These are phyloP conservation scores for Cryptoprocta ferox DNA, from an alignment of 2,797 vertebrate species.

Conservation along the genomic window DNA sequence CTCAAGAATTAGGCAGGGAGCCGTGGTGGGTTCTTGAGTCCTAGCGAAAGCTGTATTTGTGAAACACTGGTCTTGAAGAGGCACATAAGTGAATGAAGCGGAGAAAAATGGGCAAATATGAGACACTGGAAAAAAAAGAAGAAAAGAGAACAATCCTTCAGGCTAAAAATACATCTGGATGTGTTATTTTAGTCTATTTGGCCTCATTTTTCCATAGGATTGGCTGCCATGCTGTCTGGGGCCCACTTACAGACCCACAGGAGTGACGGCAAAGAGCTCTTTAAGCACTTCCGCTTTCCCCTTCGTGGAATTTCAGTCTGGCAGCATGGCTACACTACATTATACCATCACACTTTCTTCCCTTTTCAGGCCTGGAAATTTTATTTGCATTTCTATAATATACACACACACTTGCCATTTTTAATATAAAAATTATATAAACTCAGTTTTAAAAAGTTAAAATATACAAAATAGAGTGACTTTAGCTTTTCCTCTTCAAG, in stretches of 20 bases:
- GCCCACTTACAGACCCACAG: not conserved
- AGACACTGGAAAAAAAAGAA: not conserved
- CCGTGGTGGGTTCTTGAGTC: not conserved
- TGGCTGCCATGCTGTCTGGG: not conserved
- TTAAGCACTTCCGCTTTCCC: not conserved
- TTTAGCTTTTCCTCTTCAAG: not conserved
- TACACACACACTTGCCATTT: not conserved
- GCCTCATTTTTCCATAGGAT: not conserved
- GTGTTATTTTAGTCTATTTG: not conserved
- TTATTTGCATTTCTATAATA: slow-evolving; percentile 11
- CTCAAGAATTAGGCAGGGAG: not conserved
- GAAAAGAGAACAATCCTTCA: not conserved
- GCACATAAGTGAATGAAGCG: not conserved
- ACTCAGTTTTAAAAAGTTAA: slow-evolving; percentile 31
- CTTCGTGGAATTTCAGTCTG: not conserved
- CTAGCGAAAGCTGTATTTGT: not conserved
- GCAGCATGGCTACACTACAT: not conserved
- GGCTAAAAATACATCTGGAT: not conserved
- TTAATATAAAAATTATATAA: slow-evolving; percentile 47
- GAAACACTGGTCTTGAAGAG: not conserved
- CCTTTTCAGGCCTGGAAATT: not conserved
- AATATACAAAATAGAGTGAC: not conserved
- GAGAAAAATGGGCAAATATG: not conserved
- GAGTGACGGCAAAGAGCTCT: not conserved
- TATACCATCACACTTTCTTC: not conserved